Conservation (phyloP, 2,888 invertebrate genomes). For the Amphipyra berbera region DNA sequence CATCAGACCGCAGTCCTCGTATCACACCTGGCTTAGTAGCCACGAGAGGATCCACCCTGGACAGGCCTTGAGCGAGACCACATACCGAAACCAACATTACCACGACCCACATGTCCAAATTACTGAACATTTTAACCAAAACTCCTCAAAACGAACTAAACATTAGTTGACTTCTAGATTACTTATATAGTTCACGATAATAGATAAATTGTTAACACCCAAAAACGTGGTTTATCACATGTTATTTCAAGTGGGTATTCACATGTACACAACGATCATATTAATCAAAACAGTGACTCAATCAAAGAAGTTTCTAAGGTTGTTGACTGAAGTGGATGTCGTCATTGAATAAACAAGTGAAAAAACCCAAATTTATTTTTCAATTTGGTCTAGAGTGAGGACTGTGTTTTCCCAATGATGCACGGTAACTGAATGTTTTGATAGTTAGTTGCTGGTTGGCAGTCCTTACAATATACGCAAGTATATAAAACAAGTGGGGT, state of each 20-base stretch:
- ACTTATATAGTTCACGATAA: not conserved
- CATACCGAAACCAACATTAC: conserved; percentile 1
- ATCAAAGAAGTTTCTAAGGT: too few relatives aligned
- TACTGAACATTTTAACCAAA: not conserved
- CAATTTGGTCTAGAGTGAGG: too few relatives aligned
- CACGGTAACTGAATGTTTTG: too few relatives aligned
- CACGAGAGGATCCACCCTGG: conserved; percentile 49
- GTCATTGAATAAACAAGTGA: too few relatives aligned
- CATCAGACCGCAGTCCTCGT: conserved; percentile 40
- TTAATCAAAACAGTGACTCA: not conserved
- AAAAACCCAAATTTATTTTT: too few relatives aligned
- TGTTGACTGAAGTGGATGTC: not conserved
- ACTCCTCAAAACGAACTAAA: not conserved
- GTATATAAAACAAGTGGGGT: too few relatives aligned
- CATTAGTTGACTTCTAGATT: not conserved
- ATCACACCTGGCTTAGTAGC: conserved; percentile 48
- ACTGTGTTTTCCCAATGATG: too few relatives aligned
- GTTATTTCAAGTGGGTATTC: conserved; percentile 15
- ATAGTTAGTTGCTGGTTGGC: too few relatives aligned
- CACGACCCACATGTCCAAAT: conserved; percentile 3
- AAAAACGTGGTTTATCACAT: not conserved
- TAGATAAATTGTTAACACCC: not conserved
- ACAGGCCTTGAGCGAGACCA: conserved; percentile 6
- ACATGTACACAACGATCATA: not conserved
- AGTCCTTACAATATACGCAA: too few relatives aligned